Base-by-base conservation (phyloP, 2,888 invertebrate genomes). In the Diabrotica balteata region DNA sequence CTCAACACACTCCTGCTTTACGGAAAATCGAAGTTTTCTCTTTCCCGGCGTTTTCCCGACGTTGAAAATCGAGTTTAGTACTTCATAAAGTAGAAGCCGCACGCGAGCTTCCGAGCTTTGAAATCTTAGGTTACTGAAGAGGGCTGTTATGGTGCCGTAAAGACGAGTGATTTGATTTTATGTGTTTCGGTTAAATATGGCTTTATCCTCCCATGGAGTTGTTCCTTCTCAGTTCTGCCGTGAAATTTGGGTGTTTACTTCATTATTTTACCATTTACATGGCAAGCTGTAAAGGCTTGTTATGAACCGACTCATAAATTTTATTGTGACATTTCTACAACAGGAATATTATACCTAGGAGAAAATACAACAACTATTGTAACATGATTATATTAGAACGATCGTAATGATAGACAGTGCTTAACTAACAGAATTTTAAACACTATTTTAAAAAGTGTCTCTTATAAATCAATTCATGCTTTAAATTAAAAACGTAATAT, bases 131-230 rank as follows among this genome's bases (percentile, higher is more conserved):
- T 82, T 82, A 81, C 82, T 79, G 80, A 77, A 77, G 81, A 82
- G 82, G 82, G 82, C 81, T 78, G 83, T 84, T 83, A 84, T 82
- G 82, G 83, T 81, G 81, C 80, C 81, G 83, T 83, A 83, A 83
- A 84, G 82, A 82, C 82, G 80, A 81, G 81, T 82, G 84, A 84
- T 84, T 84, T 84, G 83, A 84, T 84, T 84, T 83, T 84, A 84
- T 84, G 83, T 82, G 83, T 82, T 83, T 83, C 82, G 80, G 81
- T 82, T 83, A 82, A 83, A 83, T 83, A 83, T 83, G 81, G 80
- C 81, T 83, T 80, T 80, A 82, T 82, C 78, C 80, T 69, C 67
- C 62, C 67, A 68, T 66, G 72, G 67, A 70, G 60, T 59, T 66
- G 54, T 66, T 66, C 66, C 58, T 59, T 73, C 50, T 46, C 59